These are phyloP conservation scores for Poliocrania exsul DNA, from an alignment of 2,797 vertebrate species.

Conservation along the genomic window DNA sequence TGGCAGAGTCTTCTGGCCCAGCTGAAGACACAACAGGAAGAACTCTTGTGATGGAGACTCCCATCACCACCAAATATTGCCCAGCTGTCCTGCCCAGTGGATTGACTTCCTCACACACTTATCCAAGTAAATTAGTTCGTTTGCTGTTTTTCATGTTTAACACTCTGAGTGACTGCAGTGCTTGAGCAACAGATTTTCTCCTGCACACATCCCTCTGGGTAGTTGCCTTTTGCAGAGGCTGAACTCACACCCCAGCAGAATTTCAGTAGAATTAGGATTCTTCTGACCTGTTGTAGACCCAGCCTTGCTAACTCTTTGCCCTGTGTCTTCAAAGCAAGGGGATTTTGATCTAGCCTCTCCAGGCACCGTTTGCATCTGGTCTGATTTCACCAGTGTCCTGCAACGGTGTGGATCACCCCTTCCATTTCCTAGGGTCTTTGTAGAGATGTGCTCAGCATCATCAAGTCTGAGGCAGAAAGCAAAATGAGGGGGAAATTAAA, in stretches of 20 bases:
- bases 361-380: neutral
- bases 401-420: neutral
- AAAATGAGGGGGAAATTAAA: constrained; percentile 21
- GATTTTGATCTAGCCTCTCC: neutral
- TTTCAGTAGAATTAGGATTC: neutral
- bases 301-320: neutral
- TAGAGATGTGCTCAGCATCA: neutral
- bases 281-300: neutral
- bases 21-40: neutral
- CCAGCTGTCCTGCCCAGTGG: neutral
- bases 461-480: neutral
- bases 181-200: neutral
- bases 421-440: neutral
- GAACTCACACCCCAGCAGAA: neutral
- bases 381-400: neutral
- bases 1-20: neutral
- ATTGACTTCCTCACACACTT: neutral
- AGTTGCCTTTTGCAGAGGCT: neutral
- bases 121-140: neutral
- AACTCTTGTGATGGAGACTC: neutral
- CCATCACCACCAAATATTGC: neutral
- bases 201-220: too few relatives aligned
- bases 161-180: neutral
- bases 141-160: neutral
- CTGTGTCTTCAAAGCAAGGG: neutral